Evolutionary conservation across 2,888 invertebrate genomes (phyloP).

Genomic region (Hybos culiciformis): DNA sequence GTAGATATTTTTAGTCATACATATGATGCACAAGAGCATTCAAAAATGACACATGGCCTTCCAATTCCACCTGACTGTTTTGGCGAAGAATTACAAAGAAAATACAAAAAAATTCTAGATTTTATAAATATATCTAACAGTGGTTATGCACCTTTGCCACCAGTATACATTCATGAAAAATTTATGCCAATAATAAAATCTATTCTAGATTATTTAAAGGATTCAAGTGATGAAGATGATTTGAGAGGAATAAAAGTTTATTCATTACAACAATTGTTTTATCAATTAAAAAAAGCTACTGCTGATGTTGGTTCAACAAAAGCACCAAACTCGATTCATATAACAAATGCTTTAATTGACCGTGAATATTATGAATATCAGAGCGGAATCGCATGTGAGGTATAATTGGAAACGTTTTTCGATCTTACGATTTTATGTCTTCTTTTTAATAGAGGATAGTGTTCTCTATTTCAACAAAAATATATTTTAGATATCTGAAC

Average conservation of each 20-base stretch:
- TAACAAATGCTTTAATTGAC: slow-evolving; percentile 24
- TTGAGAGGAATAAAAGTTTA: slow-evolving; percentile 19
- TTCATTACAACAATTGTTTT: slow-evolving; percentile 27
- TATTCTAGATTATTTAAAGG: slow-evolving; percentile 21
- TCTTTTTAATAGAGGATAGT: too few species aligned
- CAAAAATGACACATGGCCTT: slow-evolving; percentile 37
- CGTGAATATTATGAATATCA: slow-evolving; percentile 26
- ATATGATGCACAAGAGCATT: slow-evolving; percentile 33
- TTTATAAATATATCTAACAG: slow-evolving; percentile 26
- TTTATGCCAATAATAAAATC: slow-evolving; percentile 11
- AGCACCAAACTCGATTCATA: slow-evolving; percentile 18
- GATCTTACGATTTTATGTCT: too few species aligned
- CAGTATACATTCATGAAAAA: slow-evolving; percentile 36
- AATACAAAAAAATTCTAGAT: slow-evolving; percentile 29
- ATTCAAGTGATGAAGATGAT: slow-evolving; percentile 18
- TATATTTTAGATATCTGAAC: too few species aligned
- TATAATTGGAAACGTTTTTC: slow-evolving; percentile 15
- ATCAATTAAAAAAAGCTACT: slow-evolving; percentile 24
- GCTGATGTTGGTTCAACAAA: slow-evolving; percentile 21
- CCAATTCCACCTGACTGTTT: slow-evolving; percentile 32
- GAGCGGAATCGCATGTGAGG: slow-evolving; percentile 29
- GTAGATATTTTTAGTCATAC: slow-evolving; percentile 36
- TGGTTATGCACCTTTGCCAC: slow-evolving; percentile 22
- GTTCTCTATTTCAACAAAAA: too few species aligned
- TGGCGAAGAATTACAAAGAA: slow-evolving; percentile 23